These are phyloP conservation scores for Sebastes matsubarae DNA, from an alignment of 2,797 vertebrate genomes.

Conservation along the genomic window DNA sequence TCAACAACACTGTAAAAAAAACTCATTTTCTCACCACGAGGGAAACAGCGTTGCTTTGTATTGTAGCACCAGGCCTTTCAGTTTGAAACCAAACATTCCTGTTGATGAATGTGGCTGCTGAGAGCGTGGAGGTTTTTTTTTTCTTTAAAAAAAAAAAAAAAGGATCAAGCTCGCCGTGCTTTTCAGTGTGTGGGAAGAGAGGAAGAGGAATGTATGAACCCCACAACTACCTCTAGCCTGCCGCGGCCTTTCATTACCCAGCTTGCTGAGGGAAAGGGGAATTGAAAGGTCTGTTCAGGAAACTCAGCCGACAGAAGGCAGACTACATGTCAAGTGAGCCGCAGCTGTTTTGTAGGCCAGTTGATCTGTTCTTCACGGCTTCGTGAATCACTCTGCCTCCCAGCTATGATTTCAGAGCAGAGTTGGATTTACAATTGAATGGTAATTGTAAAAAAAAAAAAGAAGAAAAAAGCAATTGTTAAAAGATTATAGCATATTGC, in stretches of 20 bases:
- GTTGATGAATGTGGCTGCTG: constrained; percentile 46
- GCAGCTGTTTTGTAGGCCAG: constrained; percentile 59
- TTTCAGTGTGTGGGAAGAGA: constrained; percentile 54
- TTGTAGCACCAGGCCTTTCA: constrained; percentile 30
- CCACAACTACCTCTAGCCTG: constrained; percentile 41
- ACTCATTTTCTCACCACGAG: constrained; percentile 24
- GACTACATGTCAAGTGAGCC: constrained; percentile 62
- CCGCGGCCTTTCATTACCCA: constrained; percentile 63
- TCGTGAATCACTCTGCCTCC: constrained; percentile 48
- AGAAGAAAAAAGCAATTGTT: constrained; percentile 12
- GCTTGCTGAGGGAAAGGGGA: constrained; percentile 60
- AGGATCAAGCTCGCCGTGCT: constrained; percentile 26
- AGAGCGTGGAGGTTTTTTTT: not conserved
- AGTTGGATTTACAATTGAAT: constrained; percentile 37
- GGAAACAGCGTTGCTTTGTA: constrained; percentile 25
- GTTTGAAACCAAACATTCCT: constrained; percentile 46
- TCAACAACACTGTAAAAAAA: constrained; percentile 16
- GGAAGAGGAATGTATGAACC: constrained; percentile 54
- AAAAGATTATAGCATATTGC: constrained; percentile 29
- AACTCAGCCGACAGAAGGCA: constrained; percentile 63
- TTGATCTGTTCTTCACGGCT: constrained; percentile 50
- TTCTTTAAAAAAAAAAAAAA: not conserved
- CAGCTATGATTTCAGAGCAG: constrained; percentile 33
- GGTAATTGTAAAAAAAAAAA: constrained; percentile 11
- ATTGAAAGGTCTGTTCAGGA: constrained; percentile 71